Base-by-base conservation (phyloP, 2,113 vertebrate genomes). In the Edolisoma coerulescens region DNA sequence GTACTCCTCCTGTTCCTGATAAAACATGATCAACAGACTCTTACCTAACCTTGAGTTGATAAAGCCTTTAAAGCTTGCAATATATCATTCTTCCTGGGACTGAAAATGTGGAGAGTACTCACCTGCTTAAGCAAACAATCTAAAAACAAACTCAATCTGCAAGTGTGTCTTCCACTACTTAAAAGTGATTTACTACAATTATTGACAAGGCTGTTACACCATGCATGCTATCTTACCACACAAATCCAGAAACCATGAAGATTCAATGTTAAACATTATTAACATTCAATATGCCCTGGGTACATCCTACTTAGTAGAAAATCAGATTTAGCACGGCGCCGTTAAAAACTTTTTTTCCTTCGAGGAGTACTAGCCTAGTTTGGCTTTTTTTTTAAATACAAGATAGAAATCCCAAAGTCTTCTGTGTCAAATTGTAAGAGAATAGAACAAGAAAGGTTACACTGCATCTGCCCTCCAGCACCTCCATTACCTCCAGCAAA, bases 21-120 rank as follows among this genome's bases (percentile, higher is more conserved):
- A 84, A 94, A 95, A 83, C 45, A 65, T 56, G 57, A 96, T 71
- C 73, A 93, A 93, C 59, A 70, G 49, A 53, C 63, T 95, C 30
- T 81, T 74, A 52, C 50, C 63, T 91, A 84, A 92, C 67, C 85
- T 95, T 89, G 70, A 84, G 28, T 7, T 84, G 50, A 49, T 3
- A 3, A 68, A 52, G 63, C 27, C 52, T 95, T 96, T 95, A 85
- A 94, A 92, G 64, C 12, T 71, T 89, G 33, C 17, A 37, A 50
- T 63, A 56, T 19, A 63, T 78, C 26, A 54, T 69, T 94, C 63
- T 79, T 95, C 22, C 54, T 44, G 13, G 9, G 5, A 47, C 18
- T 67, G 42, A 59, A 78, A 75, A 86, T 37, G 18, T 47, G 33
- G 15, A 68, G 16, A 47, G 4, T 32, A 42, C 7, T 64, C 56